These are phyloP conservation scores for Notamacropus eugenii DNA, from an alignment of 2,797 vertebrate genomes.

Conservation along the genomic window DNA sequence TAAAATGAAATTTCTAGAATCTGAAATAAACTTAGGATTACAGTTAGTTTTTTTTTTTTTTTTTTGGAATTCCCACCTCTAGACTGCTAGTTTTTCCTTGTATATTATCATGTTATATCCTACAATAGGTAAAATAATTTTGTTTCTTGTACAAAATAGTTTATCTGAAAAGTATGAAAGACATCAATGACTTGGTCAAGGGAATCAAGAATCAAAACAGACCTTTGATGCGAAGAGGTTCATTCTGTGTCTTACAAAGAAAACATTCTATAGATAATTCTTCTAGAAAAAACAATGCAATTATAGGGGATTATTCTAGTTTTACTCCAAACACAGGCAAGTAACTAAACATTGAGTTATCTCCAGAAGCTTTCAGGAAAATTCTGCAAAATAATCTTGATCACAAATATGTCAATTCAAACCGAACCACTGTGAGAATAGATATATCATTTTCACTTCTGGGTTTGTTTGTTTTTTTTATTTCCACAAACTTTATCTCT, in stretches of 20 bases:
- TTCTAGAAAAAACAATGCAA: not conserved
- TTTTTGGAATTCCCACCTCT: constrained; percentile 31
- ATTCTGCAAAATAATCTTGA: not conserved
- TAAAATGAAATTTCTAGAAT: constrained; percentile 35
- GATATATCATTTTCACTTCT: not conserved
- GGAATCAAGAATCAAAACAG: not conserved
- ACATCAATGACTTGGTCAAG: not conserved
- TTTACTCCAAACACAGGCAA: not conserved
- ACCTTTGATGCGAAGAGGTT: not conserved
- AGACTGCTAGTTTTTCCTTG: constrained; percentile 38
- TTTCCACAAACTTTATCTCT: not conserved
- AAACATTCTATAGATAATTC: not conserved
- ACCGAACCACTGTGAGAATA: not conserved
- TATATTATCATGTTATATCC: constrained; percentile 38
- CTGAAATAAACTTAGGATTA: constrained; percentile 48
- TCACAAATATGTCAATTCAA: not conserved
- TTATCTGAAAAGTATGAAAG: constrained; percentile 32
- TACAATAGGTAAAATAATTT: constrained; percentile 44
- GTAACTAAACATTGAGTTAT: not conserved
- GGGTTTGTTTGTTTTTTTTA: not conserved
- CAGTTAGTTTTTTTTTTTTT: constrained; percentile 12
- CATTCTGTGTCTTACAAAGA: not conserved
- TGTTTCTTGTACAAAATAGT: constrained; percentile 18
- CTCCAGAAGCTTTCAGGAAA: not conserved
- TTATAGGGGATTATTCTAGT: not conserved